Percentiles rank a stretch among this genome's conserved stretches.
phyloP scores from a whole-genome alignment of 2,797 vertebrate species.

The Aplochiton taeniatus region DNA sequence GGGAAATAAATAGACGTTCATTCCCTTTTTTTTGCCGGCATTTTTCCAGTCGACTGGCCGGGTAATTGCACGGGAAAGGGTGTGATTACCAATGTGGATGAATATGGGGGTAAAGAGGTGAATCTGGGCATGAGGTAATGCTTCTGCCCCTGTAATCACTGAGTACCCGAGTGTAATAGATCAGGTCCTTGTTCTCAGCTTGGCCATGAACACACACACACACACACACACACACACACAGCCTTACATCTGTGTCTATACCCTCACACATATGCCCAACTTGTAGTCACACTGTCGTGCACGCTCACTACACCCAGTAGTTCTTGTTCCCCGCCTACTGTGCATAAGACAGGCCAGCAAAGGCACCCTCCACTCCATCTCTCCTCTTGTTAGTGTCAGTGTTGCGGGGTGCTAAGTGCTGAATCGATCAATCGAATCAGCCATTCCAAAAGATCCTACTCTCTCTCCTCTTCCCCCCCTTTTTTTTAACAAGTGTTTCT shows the following conservation, averaged over 20 bases:
- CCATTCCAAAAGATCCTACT: not conserved
- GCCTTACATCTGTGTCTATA: constrained; percentile 40
- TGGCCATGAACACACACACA: not conserved
- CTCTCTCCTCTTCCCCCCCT: not conserved
- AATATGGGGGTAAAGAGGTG: constrained; percentile 55
- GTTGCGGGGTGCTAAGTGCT: not conserved
- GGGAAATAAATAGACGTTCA: not conserved
- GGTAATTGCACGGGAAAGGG: constrained; percentile 45
- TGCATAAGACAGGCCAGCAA: constrained; percentile 21
- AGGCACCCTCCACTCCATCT: constrained; percentile 24
- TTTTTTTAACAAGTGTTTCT: constrained; percentile 3
- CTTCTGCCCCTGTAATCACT: constrained; percentile 51
- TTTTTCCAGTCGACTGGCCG: constrained; percentile 30
- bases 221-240: constrained; percentile 25
- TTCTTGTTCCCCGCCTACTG: constrained; percentile 10
- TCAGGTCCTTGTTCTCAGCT: constrained; percentile 42
- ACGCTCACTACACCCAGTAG: too few species aligned
- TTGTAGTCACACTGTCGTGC: too few species aligned
- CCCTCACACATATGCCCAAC: not conserved
- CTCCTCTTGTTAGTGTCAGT: not conserved
- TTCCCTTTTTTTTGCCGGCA: not conserved
- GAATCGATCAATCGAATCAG: not conserved
- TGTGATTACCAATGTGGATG: constrained; percentile 60
- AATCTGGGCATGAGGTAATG: constrained; percentile 52
- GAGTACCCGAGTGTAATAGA: constrained; percentile 50